A percentile compares a stretch with the other conserved stretches of the same genome.
These are phyloP conservation scores for Synergus japonicus DNA, from an alignment of 2,888 invertebrate species.

Conservation along the genomic window DNA sequence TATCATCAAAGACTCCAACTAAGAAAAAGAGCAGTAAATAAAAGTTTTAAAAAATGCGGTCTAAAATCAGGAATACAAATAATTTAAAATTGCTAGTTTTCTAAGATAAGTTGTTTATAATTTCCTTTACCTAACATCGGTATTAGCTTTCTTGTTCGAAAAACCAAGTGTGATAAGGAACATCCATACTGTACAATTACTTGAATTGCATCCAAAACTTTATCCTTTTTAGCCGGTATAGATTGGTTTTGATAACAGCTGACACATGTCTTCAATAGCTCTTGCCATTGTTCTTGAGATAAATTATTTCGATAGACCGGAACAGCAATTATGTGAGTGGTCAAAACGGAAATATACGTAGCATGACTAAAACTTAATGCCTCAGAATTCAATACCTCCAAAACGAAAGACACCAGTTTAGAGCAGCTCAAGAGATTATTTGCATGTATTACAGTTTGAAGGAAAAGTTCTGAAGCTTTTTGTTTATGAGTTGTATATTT, in stretches of 20 bases:
- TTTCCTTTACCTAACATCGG: constrained; percentile 63
- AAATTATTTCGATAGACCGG: constrained; percentile 79
- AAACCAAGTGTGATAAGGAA: constrained; percentile 63
- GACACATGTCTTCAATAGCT: constrained; percentile 68
- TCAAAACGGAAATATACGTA: constrained; percentile 80
- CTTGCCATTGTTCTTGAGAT: constrained; percentile 80
- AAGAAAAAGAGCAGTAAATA: constrained; percentile 46
- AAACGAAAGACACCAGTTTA: constrained; percentile 57
- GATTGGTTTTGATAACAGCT: constrained; percentile 67
- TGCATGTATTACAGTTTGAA: constrained; percentile 45
- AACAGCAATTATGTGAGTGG: constrained; percentile 79
- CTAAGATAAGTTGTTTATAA: constrained; percentile 13
- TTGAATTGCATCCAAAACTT: constrained; percentile 77
- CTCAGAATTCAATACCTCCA: constrained; percentile 68
- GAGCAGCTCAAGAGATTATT: constrained; percentile 53
- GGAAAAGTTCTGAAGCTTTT: neutral
- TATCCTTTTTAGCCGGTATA: constrained; percentile 75
- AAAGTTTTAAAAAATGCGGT: constrained; percentile 47
- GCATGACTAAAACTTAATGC: constrained; percentile 73
- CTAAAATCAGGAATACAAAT: constrained; percentile 26
- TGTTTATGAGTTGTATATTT: neutral
- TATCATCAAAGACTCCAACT: constrained; percentile 58
- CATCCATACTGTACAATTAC: constrained; percentile 78
- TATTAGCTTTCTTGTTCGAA: constrained; percentile 62
- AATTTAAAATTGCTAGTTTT: constrained; percentile 11